Evolutionary conservation across 2,113 vertebrate genomes (phyloP).

Genomic region (Clupea harengus): DNA sequence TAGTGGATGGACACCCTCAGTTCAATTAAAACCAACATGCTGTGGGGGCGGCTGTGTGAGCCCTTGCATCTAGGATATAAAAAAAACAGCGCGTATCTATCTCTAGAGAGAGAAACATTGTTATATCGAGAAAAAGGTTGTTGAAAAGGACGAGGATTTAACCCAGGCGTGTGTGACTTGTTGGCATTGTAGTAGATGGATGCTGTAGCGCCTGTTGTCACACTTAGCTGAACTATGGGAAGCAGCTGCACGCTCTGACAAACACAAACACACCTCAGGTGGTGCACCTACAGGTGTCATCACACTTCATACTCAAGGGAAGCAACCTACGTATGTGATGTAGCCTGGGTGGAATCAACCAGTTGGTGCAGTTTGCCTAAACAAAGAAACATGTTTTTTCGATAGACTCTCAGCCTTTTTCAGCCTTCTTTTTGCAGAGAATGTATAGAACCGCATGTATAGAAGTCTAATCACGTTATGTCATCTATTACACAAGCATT

Average conservation of each 20-base stretch:
- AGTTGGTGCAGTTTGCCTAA: neutral
- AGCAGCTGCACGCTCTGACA: conserved; percentile 11
- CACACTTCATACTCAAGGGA: conserved; percentile 8
- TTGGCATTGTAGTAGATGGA: neutral
- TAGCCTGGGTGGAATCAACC: neutral
- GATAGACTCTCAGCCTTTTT: neutral
- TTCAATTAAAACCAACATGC: conserved; percentile 47
- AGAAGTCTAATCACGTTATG: neutral
- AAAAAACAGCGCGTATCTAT: neutral
- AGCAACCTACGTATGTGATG: neutral
- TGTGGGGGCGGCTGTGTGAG: conserved; percentile 26
- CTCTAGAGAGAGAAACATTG: neutral
- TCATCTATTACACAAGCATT: neutral
- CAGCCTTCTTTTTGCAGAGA: neutral
- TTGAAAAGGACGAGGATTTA: neutral
- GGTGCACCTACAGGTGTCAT: conserved; percentile 17
- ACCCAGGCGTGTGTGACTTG: neutral
- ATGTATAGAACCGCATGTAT: neutral
- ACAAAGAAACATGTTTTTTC: neutral
- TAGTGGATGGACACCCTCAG: conserved; percentile 31
- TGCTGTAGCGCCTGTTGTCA: neutral
- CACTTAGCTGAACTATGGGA: conserved; percentile 5
- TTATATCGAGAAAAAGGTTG: neutral
- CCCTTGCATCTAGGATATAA: neutral
- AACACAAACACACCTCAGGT: conserved; percentile 17